A percentile compares a stretch with the other conserved stretches of the same genome.
These are phyloP conservation scores for Caenorhabditis imperialis DNA, from an alignment of 2,888 invertebrate genomes.

Conservation along the genomic window DNA sequence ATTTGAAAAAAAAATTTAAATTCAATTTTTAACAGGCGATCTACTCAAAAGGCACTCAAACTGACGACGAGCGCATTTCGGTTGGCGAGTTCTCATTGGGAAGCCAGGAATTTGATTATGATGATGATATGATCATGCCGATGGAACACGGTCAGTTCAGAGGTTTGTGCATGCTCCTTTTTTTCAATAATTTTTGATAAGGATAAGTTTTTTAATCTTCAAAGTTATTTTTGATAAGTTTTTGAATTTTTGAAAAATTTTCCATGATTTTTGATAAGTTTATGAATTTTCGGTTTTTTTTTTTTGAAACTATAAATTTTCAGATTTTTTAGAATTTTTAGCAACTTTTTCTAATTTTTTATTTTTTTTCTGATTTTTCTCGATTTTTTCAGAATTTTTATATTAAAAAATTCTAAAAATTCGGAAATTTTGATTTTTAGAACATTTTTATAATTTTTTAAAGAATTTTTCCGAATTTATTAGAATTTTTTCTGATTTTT, in stretches of 20 bases:
- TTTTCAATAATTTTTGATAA: not conserved
- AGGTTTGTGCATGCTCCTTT: slow-evolving; percentile 41
- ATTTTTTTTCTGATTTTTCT: no score
- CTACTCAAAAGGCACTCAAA: slow-evolving; percentile 77
- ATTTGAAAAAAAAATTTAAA: not conserved
- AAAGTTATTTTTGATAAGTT: no score
- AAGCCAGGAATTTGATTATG: slow-evolving; percentile 74
- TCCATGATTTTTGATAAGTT: no score
- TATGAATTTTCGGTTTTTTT: not conserved
- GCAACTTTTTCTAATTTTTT: no score
- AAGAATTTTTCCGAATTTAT: no score
- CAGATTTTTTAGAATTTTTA: not conserved
- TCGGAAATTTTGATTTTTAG: not conserved
- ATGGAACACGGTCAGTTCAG: slow-evolving; percentile 57
- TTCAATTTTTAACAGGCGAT: slow-evolving; percentile 60
- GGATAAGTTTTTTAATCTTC: not conserved
- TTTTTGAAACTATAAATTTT: not conserved
- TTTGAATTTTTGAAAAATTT: no score
- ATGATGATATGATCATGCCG: slow-evolving; percentile 69
- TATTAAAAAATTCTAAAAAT: not conserved
- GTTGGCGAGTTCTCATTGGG: slow-evolving; percentile 74
- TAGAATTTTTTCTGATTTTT: no score
- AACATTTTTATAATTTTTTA: no score
- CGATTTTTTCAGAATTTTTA: not conserved
- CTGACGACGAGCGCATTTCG: slow-evolving; percentile 72